Evolutionary conservation across 64 coral and sea anemone genomes (phyloP).

Genomic region (Stichodactyla mertensii): DNA sequence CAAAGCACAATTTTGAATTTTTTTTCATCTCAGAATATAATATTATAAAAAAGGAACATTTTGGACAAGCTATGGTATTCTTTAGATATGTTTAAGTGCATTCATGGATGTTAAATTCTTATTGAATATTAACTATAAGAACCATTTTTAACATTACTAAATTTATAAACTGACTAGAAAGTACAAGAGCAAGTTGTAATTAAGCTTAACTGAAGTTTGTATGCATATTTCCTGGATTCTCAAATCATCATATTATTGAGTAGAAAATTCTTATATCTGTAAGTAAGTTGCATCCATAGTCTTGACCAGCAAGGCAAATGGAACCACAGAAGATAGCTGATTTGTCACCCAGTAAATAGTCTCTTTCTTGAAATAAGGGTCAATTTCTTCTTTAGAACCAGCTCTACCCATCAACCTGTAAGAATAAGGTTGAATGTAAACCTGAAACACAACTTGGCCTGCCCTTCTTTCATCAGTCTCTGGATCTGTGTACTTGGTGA

Average conservation of each 20-base stretch:
- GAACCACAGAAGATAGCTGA: constrained; percentile 63
- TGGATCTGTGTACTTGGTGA: constrained; percentile 61
- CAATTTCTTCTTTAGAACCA: constrained; percentile 83
- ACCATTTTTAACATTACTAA: background rate
- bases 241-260: background rate
- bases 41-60: background rate
- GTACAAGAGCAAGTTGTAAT: background rate
- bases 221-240: too few species aligned
- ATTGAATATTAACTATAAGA: background rate
- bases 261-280: constrained; percentile 37
- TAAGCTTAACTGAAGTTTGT: background rate
- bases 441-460: constrained; percentile 82
- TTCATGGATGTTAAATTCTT: background rate
- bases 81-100: background rate
- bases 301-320: constrained; percentile 94
- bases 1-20: background rate
- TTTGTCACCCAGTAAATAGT: constrained; percentile 97
- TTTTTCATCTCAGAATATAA: constrained; percentile 5
- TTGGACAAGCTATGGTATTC: background rate
- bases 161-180: background rate
- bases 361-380: constrained; percentile 93
- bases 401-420: constrained; percentile 85
- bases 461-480: constrained; percentile 52
- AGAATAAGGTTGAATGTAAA: constrained; percentile 87
- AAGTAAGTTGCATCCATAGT: constrained; percentile 92